Percentiles rank a stretch among this genome's conserved stretches.
Conservation (phyloP, 1,140 invertebrate species). For the Coptotermes formosanus region DNA sequence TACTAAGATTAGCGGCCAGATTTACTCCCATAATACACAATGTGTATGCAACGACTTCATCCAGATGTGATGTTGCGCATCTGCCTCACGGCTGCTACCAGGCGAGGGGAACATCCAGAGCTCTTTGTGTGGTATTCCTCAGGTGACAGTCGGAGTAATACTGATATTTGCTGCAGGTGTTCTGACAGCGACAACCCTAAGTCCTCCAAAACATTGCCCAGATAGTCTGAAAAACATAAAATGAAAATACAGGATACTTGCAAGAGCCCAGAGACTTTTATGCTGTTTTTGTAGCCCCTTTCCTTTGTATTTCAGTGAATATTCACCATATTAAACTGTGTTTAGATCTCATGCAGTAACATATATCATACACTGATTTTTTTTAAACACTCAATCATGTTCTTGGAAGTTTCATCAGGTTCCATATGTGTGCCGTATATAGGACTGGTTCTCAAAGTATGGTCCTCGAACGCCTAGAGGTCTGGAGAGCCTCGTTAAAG, state of each 20-base stretch:
- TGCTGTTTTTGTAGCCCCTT: background rate
- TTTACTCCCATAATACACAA: too few relatives aligned
- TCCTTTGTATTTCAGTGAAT: background rate
- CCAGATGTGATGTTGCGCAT: slow-evolving; percentile 63
- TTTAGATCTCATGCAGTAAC: background rate
- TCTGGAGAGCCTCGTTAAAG: too few relatives aligned
- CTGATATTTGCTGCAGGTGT: slow-evolving; percentile 66
- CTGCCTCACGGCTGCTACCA: slow-evolving; percentile 72
- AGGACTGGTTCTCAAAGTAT: too few relatives aligned
- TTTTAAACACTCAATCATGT: too few relatives aligned
- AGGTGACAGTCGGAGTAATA: slow-evolving; percentile 63
- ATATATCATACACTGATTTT: background rate
- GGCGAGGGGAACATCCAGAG: slow-evolving; percentile 62
- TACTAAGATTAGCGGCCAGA: too few relatives aligned
- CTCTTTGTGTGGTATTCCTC: slow-evolving; percentile 67
- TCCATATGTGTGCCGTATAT: too few relatives aligned
- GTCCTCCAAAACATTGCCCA: slow-evolving; percentile 83
- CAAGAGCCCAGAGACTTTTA: too few relatives aligned
- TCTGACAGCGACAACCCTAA: slow-evolving; percentile 71
- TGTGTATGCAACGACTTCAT: background rate
- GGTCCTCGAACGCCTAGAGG: too few relatives aligned
- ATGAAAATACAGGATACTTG: background rate
- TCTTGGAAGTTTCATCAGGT: too few relatives aligned
- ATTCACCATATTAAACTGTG: background rate
- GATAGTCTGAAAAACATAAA: slow-evolving; percentile 63